Evolutionary conservation across 2,888 invertebrate species (phyloP), one percentile per base, ranked within the genome.

Genomic region (Drosophila tripunctata): DNA sequence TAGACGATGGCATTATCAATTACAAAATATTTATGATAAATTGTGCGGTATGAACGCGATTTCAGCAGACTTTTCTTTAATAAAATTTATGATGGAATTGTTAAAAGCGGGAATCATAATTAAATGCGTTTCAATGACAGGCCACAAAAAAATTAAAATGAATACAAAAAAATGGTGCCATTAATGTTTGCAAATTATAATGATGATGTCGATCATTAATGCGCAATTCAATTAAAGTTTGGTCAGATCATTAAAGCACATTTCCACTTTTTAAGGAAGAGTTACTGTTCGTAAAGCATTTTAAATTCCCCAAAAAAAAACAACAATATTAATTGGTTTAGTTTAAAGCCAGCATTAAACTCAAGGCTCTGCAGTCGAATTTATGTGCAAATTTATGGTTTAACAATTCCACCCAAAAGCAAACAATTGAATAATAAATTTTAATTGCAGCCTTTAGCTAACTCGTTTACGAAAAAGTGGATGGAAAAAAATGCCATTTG

Each of bases 31-130:
- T 74, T 69, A 74, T 80, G 80, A 80, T 85, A 79, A 80, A 80
- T 80, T 82, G 69, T 58, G 56, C 63, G 21, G 51, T 48, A 63
- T 79, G 73, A 72, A 71, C 65, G 62, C 54, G 17, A 38, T 62
- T 66, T 50, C 33, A 35, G 14, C 40, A 54, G 31, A 36, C 56
- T 72, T 67, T 67, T 78, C 69, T 84, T 70, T 65, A 64, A 70
- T 78, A 52, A 61, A 78, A 79, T 79, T 84, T 84, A 78, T 79
- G 84, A 78, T 75, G 63, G 66, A 84, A 78, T 84, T 78, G 78
- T 74, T 77, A 66, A 62, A 77, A 69, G 55, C 76, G 67, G 54
- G 63, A 36, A 65, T 52, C 66, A 54, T 70, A 70, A 70, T 70
- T 77, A 83, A 83, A 83, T 74, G 62, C 74, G 67, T 78, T 65